Conservation (phyloP, 2,797 vertebrate species). For the Florisuga fusca region DNA sequence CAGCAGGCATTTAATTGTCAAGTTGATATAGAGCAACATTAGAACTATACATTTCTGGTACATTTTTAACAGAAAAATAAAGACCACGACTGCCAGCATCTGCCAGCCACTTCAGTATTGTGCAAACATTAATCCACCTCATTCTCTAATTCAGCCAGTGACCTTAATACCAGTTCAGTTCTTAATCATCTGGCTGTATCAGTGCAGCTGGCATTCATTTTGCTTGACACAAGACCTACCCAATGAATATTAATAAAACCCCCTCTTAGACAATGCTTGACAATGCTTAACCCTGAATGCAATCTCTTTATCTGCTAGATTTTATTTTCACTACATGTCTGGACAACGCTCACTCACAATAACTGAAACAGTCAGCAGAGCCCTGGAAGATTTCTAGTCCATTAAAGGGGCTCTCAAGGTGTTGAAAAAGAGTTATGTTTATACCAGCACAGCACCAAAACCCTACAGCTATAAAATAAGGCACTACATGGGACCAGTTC, state of each 20-base stretch:
- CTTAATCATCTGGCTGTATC: constrained; percentile 59
- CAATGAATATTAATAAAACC: not conserved
- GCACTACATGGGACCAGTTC: rapidly evolving
- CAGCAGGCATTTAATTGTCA: not conserved
- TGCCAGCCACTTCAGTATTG: constrained; percentile 43
- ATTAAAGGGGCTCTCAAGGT: not conserved
- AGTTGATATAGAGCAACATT: not conserved
- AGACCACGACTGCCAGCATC: not conserved
- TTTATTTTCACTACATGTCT: not conserved
- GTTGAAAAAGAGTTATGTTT: rapidly evolving
- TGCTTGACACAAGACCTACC: not conserved
- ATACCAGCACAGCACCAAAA: not conserved
- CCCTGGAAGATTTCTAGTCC: not conserved
- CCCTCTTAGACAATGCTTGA: not conserved
- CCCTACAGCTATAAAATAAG: not conserved
- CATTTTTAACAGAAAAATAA: not conserved
- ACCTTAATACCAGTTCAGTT: constrained; percentile 75
- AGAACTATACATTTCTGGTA: not conserved
- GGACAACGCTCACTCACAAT: not conserved
- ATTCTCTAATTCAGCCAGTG: constrained; percentile 62
- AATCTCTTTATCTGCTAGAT: not conserved
- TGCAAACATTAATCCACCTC: constrained; percentile 66
- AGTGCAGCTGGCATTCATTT: constrained; percentile 31
- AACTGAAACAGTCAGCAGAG: not conserved
- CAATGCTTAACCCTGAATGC: not conserved